Conservation (phyloP, 2,888 invertebrate genomes). For the Spodoptera picta region DNA sequence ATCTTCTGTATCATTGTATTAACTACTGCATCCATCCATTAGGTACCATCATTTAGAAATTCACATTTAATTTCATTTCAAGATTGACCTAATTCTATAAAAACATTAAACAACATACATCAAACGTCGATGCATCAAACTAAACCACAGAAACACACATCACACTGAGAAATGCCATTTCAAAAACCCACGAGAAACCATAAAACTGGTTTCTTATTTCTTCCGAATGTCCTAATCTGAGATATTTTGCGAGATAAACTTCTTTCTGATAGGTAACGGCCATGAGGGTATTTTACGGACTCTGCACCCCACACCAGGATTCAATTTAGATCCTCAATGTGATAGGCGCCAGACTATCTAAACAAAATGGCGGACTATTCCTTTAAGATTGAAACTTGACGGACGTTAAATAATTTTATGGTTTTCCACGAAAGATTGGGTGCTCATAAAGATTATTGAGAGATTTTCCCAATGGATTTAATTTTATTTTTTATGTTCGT, state of each 20-base stretch:
- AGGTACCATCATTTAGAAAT: too few species aligned
- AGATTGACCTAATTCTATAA: too few species aligned
- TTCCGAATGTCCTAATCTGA: conserved; percentile 56
- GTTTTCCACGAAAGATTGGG: conserved; percentile 28
- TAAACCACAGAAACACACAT: conserved; percentile 14
- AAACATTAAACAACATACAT: too few species aligned
- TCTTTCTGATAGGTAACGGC: conserved; percentile 57
- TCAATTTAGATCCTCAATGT: conserved; percentile 84
- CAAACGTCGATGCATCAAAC: neutral
- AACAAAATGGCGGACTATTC: conserved; percentile 54
- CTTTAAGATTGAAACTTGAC: conserved; percentile 39
- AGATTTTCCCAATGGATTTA: neutral
- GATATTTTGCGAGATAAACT: conserved; percentile 57
- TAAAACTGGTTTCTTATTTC: conserved; percentile 52
- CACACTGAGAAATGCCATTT: conserved; percentile 29
- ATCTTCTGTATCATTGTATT: too few species aligned
- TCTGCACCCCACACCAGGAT: conserved; percentile 78
- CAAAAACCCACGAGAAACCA: conserved; percentile 38
- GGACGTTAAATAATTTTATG: conserved; percentile 50
- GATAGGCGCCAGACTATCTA: conserved; percentile 72
- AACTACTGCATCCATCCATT: too few species aligned
- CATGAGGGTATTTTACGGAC: conserved; percentile 76
- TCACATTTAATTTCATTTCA: too few species aligned
- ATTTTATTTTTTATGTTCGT: neutral
- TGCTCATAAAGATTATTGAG: conserved; percentile 16